Conservation (phyloP, 2,888 invertebrate genomes). For the Himalopsyche kuldschensis region DNA sequence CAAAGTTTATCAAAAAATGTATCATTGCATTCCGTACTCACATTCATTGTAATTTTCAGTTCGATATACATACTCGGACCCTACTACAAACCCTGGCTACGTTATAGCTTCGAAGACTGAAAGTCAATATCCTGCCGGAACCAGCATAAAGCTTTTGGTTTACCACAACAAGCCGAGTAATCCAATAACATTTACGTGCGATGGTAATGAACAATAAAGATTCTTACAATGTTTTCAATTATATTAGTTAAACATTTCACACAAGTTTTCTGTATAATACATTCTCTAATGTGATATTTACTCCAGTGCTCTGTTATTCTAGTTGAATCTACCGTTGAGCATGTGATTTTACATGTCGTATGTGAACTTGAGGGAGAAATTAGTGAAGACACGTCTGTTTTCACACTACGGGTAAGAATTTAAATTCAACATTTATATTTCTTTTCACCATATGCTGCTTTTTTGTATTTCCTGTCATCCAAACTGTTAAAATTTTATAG, state of each 20-base stretch:
- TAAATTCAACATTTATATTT: too few species aligned
- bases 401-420: conserved; percentile 61
- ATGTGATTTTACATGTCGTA: conserved; percentile 81
- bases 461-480: too few species aligned
- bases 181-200: conserved; percentile 89
- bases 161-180: conserved; percentile 61
- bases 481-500: too few species aligned
- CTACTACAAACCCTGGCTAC: conserved; percentile 81
- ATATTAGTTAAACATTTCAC: conserved; percentile 3
- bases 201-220: conserved; percentile 62
- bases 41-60: conserved; percentile 49
- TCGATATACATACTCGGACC: conserved; percentile 74
- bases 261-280: background rate
- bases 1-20: too few species aligned
- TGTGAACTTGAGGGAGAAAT: conserved; percentile 78
- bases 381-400: conserved; percentile 66
- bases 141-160: conserved; percentile 88
- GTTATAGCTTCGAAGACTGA: conserved; percentile 86
- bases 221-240: background rate
- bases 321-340: conserved; percentile 86
- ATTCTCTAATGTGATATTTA: background rate
- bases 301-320: conserved; percentile 37
- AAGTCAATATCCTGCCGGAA: conserved; percentile 72
- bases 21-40: background rate
- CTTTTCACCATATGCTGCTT: too few species aligned